phyloP scores from a whole-genome alignment of 1,140 invertebrate species.

The Drosophila bocqueti region DNA sequence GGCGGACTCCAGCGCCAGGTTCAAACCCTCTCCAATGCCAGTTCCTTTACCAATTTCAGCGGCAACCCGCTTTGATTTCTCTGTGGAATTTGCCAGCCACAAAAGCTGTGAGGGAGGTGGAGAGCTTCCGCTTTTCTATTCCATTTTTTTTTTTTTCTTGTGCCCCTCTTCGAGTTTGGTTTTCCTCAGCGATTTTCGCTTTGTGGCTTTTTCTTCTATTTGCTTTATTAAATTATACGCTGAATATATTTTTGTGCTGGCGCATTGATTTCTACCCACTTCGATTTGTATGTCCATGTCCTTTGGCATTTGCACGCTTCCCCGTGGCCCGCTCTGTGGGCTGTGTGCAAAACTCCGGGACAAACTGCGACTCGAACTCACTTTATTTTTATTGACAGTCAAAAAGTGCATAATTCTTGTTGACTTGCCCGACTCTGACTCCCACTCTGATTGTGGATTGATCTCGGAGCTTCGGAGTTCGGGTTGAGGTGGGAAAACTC shows the following conservation, averaged over 20 bases:
- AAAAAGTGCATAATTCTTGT: constrained; percentile 83
- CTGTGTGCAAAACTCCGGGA: constrained; percentile 35
- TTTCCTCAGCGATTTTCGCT: constrained; percentile 34
- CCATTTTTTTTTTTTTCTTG: background rate
- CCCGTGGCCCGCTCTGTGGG: constrained; percentile 10
- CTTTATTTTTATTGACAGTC: constrained; percentile 83
- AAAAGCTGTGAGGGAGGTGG: constrained; percentile 30
- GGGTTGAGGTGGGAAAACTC: constrained; percentile 12
- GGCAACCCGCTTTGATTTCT: constrained; percentile 69
- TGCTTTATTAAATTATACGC: constrained; percentile 84
- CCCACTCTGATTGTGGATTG: constrained; percentile 28
- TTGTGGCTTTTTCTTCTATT: constrained; percentile 69
- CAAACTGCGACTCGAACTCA: constrained; percentile 67
- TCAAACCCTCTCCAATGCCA: constrained; percentile 29
- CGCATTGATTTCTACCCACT: constrained; percentile 80
- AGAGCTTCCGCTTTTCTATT: constrained; percentile 7
- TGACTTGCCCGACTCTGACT: constrained; percentile 69
- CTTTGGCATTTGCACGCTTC: constrained; percentile 64
- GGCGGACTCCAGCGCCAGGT: constrained; percentile 1
- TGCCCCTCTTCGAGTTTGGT: constrained; percentile 8
- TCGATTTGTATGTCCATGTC: constrained; percentile 80
- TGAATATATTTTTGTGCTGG: constrained; percentile 81
- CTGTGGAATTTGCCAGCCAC: constrained; percentile 59
- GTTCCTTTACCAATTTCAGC: constrained; percentile 22
- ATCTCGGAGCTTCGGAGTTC: background rate